Conservation (phyloP, 2,113 vertebrate genomes). For the Electrona antarctica region DNA sequence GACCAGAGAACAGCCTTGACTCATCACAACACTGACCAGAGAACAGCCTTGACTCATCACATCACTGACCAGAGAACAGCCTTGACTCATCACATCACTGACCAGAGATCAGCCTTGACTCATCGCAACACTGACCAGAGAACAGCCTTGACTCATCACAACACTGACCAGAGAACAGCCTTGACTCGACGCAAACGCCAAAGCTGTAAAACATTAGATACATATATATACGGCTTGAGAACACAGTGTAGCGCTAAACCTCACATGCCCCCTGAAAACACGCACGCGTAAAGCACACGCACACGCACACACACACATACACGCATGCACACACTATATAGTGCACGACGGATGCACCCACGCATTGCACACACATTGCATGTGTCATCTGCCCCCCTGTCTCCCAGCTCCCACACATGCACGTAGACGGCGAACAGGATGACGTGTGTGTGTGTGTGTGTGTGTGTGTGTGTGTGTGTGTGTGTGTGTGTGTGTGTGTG, state of each 20-base stretch:
- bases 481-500: not conserved
- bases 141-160: not conserved
- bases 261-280: conserved; percentile 10
- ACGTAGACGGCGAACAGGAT: conserved; percentile 57
- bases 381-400: conserved; percentile 41
- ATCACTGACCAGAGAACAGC: no score
- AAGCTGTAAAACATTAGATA: conserved; percentile 24
- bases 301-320: conserved; percentile 3
- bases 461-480: conserved; percentile 1
- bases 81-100: no score
- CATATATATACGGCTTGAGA: conserved; percentile 4
- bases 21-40: no score
- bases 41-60: no score
- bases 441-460: conserved; percentile 28
- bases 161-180: conserved; percentile 22
- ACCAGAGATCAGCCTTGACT: no score
- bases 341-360: not conserved
- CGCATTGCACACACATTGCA: conserved; percentile 27
- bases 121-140: no score
- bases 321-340: conserved; percentile 17
- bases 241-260: conserved; percentile 14
- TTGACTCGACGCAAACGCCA: conserved; percentile 56
- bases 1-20: no score
- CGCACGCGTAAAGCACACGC: not conserved
- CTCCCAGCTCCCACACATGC: conserved; percentile 53